Evolutionary conservation across 2,113 vertebrate species (phyloP).

Genomic region (Machaerirhynchus nigripectus): DNA sequence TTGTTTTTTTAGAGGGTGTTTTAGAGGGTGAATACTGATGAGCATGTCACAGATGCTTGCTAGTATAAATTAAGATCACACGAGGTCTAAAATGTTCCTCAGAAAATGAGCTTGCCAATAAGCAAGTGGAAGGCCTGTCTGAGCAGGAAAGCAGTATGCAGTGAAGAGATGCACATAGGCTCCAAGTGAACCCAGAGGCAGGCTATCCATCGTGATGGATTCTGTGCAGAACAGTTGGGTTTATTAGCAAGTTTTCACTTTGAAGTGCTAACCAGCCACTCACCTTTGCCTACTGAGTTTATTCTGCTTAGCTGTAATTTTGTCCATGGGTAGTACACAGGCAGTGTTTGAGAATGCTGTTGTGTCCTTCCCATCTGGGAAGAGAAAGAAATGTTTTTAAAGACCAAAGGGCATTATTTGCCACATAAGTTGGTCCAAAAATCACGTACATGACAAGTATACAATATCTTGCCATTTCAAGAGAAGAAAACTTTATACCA

Average conservation of each 20-base stretch:
- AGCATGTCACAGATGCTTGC: neutral
- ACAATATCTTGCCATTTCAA: neutral
- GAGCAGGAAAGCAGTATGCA: neutral
- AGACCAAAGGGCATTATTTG: neutral
- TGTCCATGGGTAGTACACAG: neutral
- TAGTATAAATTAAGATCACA: neutral
- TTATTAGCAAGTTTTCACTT: neutral
- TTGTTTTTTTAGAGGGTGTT: neutral
- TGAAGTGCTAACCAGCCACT: neutral
- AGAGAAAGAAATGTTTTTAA: neutral
- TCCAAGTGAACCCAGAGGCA: neutral
- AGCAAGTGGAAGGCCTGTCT: neutral
- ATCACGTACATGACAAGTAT: neutral
- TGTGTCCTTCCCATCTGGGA: neutral
- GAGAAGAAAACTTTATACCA: neutral
- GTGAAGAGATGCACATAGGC: neutral
- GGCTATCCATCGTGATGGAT: neutral
- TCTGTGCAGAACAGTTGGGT: neutral
- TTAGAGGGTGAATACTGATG: neutral
- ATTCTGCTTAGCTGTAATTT: neutral
- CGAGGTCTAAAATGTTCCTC: neutral
- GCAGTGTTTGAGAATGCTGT: neutral
- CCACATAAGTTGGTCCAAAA: neutral
- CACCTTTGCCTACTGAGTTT: neutral
- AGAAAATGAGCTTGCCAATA: neutral